Evolutionary conservation across 1,140 invertebrate species (phyloP), one percentile per base, ranked within the genome.

Genomic region (Penaeus vannamei): DNA sequence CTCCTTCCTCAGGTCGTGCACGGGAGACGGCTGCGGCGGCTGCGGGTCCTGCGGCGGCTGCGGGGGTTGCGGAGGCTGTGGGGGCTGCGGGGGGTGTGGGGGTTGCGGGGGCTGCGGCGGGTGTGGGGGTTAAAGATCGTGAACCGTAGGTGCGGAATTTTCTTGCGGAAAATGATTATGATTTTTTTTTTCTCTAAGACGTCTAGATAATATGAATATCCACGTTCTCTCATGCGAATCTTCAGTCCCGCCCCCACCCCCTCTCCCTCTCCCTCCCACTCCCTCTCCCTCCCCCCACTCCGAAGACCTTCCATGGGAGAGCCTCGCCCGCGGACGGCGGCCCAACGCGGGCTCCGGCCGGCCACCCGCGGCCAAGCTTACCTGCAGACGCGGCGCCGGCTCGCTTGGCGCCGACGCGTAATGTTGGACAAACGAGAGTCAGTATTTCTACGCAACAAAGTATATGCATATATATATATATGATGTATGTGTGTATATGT

Each of bases 91-190:
- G 10, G 90, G 90, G 1, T 90, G 90, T 64, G 90, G 90, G 17
- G 90, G 90, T 23, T 90, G 90, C 36, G 90, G 86, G 17, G 90
- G 90, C 2, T 90, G 90, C 69, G 90, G 90, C n/a, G 90, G 90
- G 60, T 90, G 90, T 59, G 90, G 90, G n/a, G 85, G 90, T 82
- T 90, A 90, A 90, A 62, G 62, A 22, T 64, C 23, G 32, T 46
- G n/a, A 2, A 36, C 42, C 29, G 61, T 90, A 87, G 82, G 88
- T 64, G 66, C 19, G 32, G 32, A 72, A 61, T 85, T 69, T 64
- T 36, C 72, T 66, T 36, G 32, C 17, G 62, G 26, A 23, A 76
- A 59, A 53, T 77, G 46, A 20, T 69, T 83, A 53, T 7, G 10
- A 23, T 59, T 42, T 72, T 81, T 36, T 59, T 66, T 59, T n/a